Conservation (phyloP, 2,888 invertebrate genomes). For the Empis livida region DNA sequence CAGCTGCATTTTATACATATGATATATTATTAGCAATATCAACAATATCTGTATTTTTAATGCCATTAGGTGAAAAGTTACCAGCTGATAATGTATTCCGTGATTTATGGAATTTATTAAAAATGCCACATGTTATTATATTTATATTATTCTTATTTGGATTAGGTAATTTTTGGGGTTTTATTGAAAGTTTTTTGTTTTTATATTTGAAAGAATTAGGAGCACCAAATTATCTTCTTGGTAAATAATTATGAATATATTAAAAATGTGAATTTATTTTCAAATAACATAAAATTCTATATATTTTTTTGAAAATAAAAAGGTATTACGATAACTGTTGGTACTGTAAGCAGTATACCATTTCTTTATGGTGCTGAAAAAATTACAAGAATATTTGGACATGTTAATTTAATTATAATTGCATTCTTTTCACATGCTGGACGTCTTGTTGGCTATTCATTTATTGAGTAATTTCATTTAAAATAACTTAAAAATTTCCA, state of each 20-base stretch:
- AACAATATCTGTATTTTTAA: constrained; percentile 57
- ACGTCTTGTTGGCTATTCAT: constrained; percentile 69
- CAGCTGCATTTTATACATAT: constrained; percentile 72
- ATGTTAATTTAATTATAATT: constrained; percentile 70
- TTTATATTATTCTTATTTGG: constrained; percentile 72
- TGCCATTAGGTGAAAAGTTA: constrained; percentile 65
- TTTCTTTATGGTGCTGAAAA: constrained; percentile 73
- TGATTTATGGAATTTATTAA: constrained; percentile 60
- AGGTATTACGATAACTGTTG: constrained; percentile 75
- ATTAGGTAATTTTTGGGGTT: constrained; percentile 78
- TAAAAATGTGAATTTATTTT: no score
- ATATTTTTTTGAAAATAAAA: constrained; percentile 7
- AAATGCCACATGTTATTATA: constrained; percentile 64
- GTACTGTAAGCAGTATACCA: constrained; percentile 70
- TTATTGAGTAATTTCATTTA: constrained; percentile 53
- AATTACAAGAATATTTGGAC: constrained; percentile 67
- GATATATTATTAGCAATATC: constrained; percentile 60
- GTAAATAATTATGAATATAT: constrained; percentile 37
- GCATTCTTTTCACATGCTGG: constrained; percentile 77
- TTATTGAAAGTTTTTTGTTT: constrained; percentile 79
- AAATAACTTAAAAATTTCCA: not conserved
- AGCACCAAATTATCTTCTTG: constrained; percentile 68
- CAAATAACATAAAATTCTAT: no score
- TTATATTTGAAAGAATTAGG: constrained; percentile 73
- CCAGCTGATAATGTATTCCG: constrained; percentile 66